Base-by-base conservation (phyloP, 2,797 vertebrate genomes). In the Holocentrus rufus region DNA sequence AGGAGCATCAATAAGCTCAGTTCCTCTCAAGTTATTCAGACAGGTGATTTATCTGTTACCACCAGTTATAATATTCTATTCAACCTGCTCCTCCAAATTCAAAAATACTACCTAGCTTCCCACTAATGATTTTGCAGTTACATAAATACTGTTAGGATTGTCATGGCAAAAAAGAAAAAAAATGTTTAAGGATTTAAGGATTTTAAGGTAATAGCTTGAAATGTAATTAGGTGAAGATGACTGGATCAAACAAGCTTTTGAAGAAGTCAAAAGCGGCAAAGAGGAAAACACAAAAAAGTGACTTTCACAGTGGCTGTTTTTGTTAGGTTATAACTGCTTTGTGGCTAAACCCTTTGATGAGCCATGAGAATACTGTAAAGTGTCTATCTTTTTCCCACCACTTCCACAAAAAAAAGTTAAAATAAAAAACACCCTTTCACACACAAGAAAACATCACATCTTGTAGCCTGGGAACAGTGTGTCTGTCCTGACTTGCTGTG, bases 231-330 rank as follows among this genome's bases (percentile, higher is more conserved):
- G 23, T n/a, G 50, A 27, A 50, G 46, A 22, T 30, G 36, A 71
- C 54, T 31, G 20, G 6, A 64, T 3, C 8, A 42, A 18, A 44
- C 39, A 7, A 65, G 25, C 4, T 20, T 36, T 20, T 30, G 23
- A 34, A 10, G 58, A 31, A 15, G 18, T 46, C 55, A 2, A 27
- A 52, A 13, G 1, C 54, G 5, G 25, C n/a, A 46, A 63, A 62
- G 18, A 57, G 13, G 46, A 20, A 61, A 17, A 55, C 34, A 9
- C 1, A 57, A 30, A 44, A 31, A 11, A 36, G 65, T 1, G 23
- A 64, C 50, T 59, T 84, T 87, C 85, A 89, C 86, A 83, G 73
- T 85, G 65, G 67, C 11, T 57, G 60, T 73, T 81, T 70, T 14
- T 67, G 23, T 47, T 66, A 22, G 23, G 74, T 61, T 77, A 42